Base-by-base conservation (phyloP, 1,140 invertebrate genomes). In the Hypsibius dujardini region DNA sequence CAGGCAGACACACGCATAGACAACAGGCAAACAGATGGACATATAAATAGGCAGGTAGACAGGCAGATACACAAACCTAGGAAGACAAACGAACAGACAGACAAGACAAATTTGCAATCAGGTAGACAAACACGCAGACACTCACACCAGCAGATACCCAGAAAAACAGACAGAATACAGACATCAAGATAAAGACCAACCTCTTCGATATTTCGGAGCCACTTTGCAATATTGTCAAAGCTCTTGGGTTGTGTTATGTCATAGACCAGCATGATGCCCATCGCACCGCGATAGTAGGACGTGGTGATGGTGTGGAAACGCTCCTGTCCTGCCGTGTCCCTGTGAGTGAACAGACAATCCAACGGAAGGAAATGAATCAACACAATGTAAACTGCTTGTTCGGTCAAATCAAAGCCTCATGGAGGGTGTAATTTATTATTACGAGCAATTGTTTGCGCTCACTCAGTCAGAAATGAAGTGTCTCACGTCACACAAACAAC, bases 221-320 rank as follows among this genome's bases (percentile, higher is more conserved):
- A 98, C 81, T 96, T 96, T 47, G 93, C 89, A 76, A 97, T 96
- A 81, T 97, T 97, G 82, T 97, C 93, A 84, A 96, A 98, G 74
- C 90, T 94, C 81, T 95, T 96, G 78, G 92, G 89, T 83, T 95
- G 94, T 76, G 93, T 96, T 78, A 98, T 95, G 83, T 98, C 94
- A 82, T 97, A 97, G 70, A 96, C 92, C 75, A 96, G 84, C 90
- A 97, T 96, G 76, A 97, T 97, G 59, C 94, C 94, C 93, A 96
- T 96, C 50, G 93, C 92, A 70, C 93, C 93, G 79, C 93, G 85
- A 79, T 97, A 97, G 78, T 96, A 96, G 2, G 92, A 94, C 70
- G 92, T 96, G 67, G 94, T 96, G 75, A 97, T 97, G 74, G 93
- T 96, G 80, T 95, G 89, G 80, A 97, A 96, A 77, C 93, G 85